These are phyloP conservation scores for Anseranas semipalmata DNA, from an alignment of 2,113 vertebrate species.

Conservation along the genomic window DNA sequence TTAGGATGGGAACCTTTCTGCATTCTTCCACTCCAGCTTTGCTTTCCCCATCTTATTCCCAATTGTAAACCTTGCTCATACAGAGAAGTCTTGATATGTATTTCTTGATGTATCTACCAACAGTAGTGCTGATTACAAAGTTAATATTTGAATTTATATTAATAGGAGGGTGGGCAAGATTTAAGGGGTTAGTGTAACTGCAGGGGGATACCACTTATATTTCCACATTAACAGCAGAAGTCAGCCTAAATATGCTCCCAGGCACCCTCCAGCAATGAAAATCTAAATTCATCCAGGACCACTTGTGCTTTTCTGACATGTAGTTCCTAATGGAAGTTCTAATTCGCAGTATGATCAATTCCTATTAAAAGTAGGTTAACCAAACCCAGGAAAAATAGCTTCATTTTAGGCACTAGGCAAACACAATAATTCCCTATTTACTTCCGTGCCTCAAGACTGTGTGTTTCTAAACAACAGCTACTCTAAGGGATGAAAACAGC, in stretches of 20 bases:
- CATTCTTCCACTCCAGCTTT: not conserved
- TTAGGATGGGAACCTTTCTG: not conserved
- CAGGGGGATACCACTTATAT: not conserved
- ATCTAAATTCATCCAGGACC: not conserved
- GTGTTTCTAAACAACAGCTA: not conserved
- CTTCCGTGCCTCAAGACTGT: not conserved
- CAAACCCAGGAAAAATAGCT: conserved; percentile 13
- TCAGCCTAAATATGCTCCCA: not conserved
- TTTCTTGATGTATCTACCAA: not conserved
- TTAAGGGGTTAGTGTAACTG: not conserved
- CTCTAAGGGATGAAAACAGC: conserved; percentile 18
- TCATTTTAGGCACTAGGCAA: not conserved
- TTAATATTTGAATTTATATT: not conserved
- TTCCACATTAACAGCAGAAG: not conserved
- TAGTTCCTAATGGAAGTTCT: not conserved
- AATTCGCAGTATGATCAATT: conserved; percentile 26
- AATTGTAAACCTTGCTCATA: not conserved
- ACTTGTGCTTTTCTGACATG: not conserved
- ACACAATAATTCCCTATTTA: conserved; percentile 10
- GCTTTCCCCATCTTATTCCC: not conserved
- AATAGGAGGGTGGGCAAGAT: not conserved
- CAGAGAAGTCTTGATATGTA: not conserved
- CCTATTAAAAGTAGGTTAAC: conserved; percentile 18
- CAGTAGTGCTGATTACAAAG: not conserved
- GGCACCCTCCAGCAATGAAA: not conserved